phyloP scores from a whole-genome alignment of 1,140 invertebrate genomes.

The Caenorhabditis tropicalis region DNA sequence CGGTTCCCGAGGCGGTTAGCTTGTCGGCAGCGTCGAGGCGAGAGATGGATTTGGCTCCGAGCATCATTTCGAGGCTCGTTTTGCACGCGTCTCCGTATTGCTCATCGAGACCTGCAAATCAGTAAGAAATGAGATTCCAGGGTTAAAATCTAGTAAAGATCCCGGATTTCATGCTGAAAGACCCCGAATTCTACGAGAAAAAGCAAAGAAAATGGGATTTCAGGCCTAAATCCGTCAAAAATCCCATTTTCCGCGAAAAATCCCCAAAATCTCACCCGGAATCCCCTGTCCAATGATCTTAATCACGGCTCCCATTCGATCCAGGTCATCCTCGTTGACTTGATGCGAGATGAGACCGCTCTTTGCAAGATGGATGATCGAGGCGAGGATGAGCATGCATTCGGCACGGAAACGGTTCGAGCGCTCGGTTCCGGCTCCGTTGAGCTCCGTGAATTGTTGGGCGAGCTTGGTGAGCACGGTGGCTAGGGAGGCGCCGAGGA shows the following conservation, averaged over 20 bases:
- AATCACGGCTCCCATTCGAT: conserved; percentile 72
- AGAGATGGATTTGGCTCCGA: conserved; percentile 73
- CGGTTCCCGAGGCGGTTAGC: background rate
- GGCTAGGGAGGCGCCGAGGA: conserved; percentile 88
- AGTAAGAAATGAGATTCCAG: too few relatives aligned
- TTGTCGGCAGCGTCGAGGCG: background rate
- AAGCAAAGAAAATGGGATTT: too few relatives aligned
- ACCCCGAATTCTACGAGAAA: too few relatives aligned
- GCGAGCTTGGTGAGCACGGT: conserved; percentile 87
- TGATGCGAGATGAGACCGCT: conserved; percentile 76
- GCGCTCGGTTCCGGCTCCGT: conserved; percentile 55
- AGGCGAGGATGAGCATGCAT: conserved; percentile 86
- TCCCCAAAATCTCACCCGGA: too few relatives aligned
- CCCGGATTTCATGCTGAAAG: too few relatives aligned
- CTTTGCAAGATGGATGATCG: conserved; percentile 84
- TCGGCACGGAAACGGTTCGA: conserved; percentile 79
- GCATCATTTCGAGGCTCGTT: conserved; percentile 83
- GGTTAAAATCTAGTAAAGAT: too few relatives aligned
- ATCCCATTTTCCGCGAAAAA: too few relatives aligned
- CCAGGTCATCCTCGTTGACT: conserved; percentile 93
- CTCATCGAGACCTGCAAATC: conserved; percentile 78
- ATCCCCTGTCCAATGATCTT: conserved; percentile 72
- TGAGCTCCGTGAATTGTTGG: conserved; percentile 17
- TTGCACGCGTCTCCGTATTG: conserved; percentile 84
- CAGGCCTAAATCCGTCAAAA: too few relatives aligned